These are phyloP conservation scores for Hydractinia echinata DNA, from an alignment of 30 jellyfish, hydroid and myxozoan genomes.

Conservation along the genomic window DNA sequence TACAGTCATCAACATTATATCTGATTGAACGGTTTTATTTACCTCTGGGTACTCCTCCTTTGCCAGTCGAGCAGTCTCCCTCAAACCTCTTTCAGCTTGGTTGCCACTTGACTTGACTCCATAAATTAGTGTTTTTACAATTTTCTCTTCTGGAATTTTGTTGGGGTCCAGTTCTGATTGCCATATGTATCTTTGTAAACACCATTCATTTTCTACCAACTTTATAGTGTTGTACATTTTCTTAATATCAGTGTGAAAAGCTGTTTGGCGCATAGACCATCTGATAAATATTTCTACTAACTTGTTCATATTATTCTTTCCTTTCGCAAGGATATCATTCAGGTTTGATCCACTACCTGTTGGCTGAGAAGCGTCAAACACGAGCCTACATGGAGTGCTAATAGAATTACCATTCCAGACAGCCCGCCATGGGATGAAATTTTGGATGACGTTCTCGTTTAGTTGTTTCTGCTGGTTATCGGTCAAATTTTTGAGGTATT, in stretches of 20 bases:
- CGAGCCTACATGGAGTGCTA: background rate
- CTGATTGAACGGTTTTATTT: background rate
- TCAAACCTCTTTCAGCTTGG: background rate
- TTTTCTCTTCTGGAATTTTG: slow-evolving; percentile 8
- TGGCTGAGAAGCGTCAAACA: slow-evolving; percentile 3
- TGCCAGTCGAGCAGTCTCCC: background rate
- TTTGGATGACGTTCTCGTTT: slow-evolving; percentile 3
- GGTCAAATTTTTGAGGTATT: no score
- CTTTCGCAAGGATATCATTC: background rate
- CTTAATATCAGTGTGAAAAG: no score
- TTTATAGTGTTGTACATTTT: no score
- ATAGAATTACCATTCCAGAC: background rate
- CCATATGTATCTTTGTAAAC: no score
- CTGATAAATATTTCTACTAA: slow-evolving; percentile 16
- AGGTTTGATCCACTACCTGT: slow-evolving; percentile 1
- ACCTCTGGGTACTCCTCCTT: slow-evolving; percentile 13
- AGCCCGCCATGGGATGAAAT: no score
- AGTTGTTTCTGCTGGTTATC: background rate
- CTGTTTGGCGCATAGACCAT: no score
- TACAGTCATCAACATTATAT: slow-evolving; percentile 9
- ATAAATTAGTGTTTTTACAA: no score
- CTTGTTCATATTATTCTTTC: slow-evolving; percentile 8
- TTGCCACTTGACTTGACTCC: no score
- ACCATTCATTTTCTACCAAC: no score
- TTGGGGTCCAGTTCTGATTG: slow-evolving; percentile 17